Evolutionary conservation across 1,140 invertebrate genomes (phyloP).

Genomic region (Uloborus diversus): DNA sequence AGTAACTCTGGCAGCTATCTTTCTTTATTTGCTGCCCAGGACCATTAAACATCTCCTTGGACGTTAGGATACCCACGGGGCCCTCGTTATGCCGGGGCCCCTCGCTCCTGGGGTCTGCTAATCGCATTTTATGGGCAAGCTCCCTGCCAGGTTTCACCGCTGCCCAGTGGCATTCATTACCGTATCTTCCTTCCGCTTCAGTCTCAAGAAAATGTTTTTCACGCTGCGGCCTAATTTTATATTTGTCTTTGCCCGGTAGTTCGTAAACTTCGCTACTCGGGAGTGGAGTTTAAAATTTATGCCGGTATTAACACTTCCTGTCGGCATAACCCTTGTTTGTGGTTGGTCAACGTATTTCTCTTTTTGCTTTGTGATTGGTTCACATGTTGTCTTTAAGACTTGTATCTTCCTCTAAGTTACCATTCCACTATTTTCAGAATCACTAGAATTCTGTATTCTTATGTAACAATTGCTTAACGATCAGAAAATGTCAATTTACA

Average conservation of each 20-base stretch:
- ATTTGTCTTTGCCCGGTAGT: background rate
- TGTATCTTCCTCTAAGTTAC: too few relatives aligned
- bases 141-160: background rate
- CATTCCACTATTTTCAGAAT: too few relatives aligned
- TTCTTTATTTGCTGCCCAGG: conserved; percentile 33
- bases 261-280: too few relatives aligned
- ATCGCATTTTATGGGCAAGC: conserved; percentile 24
- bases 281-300: too few relatives aligned
- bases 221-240: background rate
- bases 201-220: background rate
- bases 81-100: conserved; percentile 20
- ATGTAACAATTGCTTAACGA: too few relatives aligned
- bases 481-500: too few relatives aligned
- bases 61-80: conserved; percentile 23
- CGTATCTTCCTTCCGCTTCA: background rate
- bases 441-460: too few relatives aligned
- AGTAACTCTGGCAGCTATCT: conserved; percentile 21
- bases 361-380: too few relatives aligned
- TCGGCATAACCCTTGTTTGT: too few relatives aligned
- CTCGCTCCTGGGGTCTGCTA: conserved; percentile 5
- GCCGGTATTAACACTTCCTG: too few relatives aligned
- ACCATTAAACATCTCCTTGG: conserved; percentile 35
- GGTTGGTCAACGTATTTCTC: too few relatives aligned
- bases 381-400: too few relatives aligned
- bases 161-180: conserved; percentile 23